A percentile compares a stretch with the other conserved stretches of the same genome.
Conservation (phyloP, 2,888 invertebrate genomes). For the Drosophila picticornis region DNA sequence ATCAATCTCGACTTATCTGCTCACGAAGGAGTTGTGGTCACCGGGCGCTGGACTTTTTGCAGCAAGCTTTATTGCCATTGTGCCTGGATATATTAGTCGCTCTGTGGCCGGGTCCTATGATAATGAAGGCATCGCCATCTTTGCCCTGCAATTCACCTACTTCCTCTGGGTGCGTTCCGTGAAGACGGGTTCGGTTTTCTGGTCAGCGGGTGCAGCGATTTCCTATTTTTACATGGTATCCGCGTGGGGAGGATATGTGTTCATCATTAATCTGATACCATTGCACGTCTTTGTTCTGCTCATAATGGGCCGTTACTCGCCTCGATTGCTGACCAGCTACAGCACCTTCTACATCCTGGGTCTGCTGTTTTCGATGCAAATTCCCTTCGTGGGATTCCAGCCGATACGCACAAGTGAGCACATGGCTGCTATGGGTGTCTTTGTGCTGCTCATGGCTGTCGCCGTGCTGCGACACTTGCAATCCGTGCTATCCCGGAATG, state of each 20-base stretch:
- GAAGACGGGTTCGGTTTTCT: slow-evolving; percentile 98
- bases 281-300: slow-evolving; percentile 97
- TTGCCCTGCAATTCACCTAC: slow-evolving; percentile 99
- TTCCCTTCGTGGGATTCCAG: slow-evolving; percentile 98
- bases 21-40: slow-evolving; percentile 99
- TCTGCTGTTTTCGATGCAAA: slow-evolving; percentile 98
- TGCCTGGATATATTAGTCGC: slow-evolving; percentile 99
- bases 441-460: slow-evolving; percentile 95
- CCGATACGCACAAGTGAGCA: slow-evolving; percentile 99
- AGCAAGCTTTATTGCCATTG: slow-evolving; percentile 99
- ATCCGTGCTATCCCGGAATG: slow-evolving; percentile 93
- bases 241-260: slow-evolving; percentile 99
- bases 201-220: slow-evolving; percentile 96
- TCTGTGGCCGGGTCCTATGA: slow-evolving; percentile 99
- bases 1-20: slow-evolving; percentile 97
- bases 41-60: slow-evolving; percentile 98
- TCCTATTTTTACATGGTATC: slow-evolving; percentile 99
- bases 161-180: slow-evolving; percentile 99
- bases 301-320: slow-evolving; percentile 97
- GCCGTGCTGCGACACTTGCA: slow-evolving; percentile 95
- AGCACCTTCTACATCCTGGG: slow-evolving; percentile 98
- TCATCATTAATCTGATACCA: slow-evolving; percentile 99
- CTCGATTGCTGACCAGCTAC: slow-evolving; percentile 96
- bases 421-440: slow-evolving; percentile 99
- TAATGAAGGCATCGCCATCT: slow-evolving; percentile 99